Percentiles rank a stretch among this genome's conserved stretches.
These are phyloP conservation scores for Myotis planiceps DNA, from an alignment of 2,797 vertebrate genomes.

Conservation along the genomic window DNA sequence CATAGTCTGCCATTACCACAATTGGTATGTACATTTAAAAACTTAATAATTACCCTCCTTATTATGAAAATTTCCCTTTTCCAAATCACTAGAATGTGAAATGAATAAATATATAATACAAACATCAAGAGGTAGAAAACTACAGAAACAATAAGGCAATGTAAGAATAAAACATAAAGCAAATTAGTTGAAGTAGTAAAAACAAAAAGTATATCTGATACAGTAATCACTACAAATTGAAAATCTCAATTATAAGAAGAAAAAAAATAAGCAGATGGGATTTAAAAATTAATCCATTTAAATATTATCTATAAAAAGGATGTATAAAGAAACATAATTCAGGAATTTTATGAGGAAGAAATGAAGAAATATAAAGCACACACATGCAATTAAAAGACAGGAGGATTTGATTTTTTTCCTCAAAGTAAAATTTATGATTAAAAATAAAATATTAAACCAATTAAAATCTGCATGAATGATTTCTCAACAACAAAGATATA, in stretches of 20 bases:
- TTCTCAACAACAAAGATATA: neutral
- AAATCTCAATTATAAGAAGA: neutral
- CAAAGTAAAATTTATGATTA: neutral
- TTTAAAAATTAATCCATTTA: neutral
- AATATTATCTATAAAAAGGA: neutral
- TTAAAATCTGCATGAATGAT: neutral
- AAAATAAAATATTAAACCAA: neutral
- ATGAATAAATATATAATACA: neutral
- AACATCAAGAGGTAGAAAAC: neutral
- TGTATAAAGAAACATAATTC: neutral
- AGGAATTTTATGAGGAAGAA: neutral
- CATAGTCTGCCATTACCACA: neutral
- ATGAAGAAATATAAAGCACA: neutral
- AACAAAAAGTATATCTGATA: neutral
- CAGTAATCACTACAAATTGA: neutral
- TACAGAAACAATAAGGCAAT: neutral
- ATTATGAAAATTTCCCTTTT: neutral
- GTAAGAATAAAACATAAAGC: neutral
- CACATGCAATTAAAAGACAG: neutral
- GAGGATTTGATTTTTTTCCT: neutral
- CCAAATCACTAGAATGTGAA: neutral
- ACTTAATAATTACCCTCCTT: neutral
- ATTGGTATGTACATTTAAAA: neutral
- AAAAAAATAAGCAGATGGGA: neutral
- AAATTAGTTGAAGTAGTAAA: constrained; percentile 1